Percentiles rank a stretch among this genome's conserved stretches.
Evolutionary conservation across 2,113 vertebrate genomes (phyloP).

Genomic region (Rhynchopsitta pachyrhyncha): DNA sequence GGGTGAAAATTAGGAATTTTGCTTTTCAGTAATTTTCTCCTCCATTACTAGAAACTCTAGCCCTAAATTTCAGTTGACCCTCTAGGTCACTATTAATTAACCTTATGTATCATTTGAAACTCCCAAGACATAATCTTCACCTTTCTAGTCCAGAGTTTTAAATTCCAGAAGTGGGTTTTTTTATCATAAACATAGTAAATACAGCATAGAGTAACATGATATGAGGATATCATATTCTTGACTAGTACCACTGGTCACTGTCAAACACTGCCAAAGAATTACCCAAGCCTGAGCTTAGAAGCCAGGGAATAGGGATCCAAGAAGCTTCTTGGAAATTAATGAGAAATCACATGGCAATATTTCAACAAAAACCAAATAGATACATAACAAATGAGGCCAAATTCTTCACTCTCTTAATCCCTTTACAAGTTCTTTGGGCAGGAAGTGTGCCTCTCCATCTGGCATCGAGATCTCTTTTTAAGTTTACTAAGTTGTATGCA

Average conservation of each 20-base stretch:
- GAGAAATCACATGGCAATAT: neutral
- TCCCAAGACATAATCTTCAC: neutral
- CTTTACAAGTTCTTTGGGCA: neutral
- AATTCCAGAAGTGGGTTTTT: neutral
- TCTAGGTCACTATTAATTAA: conserved; percentile 38
- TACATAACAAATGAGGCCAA: neutral
- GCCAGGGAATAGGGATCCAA: neutral
- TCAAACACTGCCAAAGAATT: neutral
- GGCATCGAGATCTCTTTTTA: neutral
- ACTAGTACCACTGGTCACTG: neutral
- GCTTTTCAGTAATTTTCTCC: conserved; percentile 51
- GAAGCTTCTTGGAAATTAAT: neutral
- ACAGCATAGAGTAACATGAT: neutral
- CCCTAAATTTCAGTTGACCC: conserved; percentile 55
- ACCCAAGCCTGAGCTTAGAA: neutral
- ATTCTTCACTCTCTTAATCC: neutral
- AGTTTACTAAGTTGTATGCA: neutral
- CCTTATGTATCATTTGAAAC: conserved; percentile 39
- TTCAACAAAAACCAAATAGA: neutral
- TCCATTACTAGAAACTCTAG: conserved; percentile 58
- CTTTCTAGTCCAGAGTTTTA: neutral
- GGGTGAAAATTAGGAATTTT: conserved; percentile 2
- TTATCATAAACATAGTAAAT: neutral
- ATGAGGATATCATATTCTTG: neutral
- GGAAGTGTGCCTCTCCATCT: neutral